phyloP scores from a whole-genome alignment of 2,888 invertebrate genomes.

The Plemyria rubiginata region DNA sequence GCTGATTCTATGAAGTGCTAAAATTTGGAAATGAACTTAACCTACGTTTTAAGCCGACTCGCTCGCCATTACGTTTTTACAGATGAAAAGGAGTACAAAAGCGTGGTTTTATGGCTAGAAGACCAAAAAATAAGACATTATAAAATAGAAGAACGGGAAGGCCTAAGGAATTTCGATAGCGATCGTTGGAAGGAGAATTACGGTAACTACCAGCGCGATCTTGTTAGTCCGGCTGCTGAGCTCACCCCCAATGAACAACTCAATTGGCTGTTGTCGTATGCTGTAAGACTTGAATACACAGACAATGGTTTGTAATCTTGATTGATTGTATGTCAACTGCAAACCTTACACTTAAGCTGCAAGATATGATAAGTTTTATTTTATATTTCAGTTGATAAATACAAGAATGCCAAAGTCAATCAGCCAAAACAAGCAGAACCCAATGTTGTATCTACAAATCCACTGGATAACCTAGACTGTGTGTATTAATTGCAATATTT shows the following conservation, averaged over 20 bases:
- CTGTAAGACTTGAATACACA: constrained; percentile 92
- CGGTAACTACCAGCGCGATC: constrained; percentile 89
- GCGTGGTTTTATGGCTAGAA: constrained; percentile 95
- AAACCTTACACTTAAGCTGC: background rate
- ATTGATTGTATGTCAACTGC: background rate
- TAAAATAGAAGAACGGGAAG: constrained; percentile 91
- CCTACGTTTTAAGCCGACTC: no score
- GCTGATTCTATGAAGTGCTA: background rate
- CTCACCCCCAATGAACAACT: constrained; percentile 87
- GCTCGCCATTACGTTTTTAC: constrained; percentile 45
- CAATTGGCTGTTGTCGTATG: constrained; percentile 94
- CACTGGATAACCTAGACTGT: constrained; percentile 95
- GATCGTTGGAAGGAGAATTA: constrained; percentile 90
- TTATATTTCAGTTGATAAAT: constrained; percentile 87
- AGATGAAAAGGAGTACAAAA: constrained; percentile 93
- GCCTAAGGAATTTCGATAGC: constrained; percentile 87
- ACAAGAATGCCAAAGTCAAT: constrained; percentile 87
- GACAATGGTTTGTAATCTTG: constrained; percentile 87
- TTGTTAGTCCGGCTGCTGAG: constrained; percentile 88
- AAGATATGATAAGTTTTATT: constrained; percentile 18
- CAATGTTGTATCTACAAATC: constrained; percentile 91
- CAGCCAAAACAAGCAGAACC: constrained; percentile 87
- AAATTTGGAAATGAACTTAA: background rate
- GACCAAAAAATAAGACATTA: constrained; percentile 96
- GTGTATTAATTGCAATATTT: constrained; percentile 66